These are phyloP conservation scores for Ethmia dodecea DNA, from an alignment of 2,888 invertebrate genomes.

Conservation along the genomic window DNA sequence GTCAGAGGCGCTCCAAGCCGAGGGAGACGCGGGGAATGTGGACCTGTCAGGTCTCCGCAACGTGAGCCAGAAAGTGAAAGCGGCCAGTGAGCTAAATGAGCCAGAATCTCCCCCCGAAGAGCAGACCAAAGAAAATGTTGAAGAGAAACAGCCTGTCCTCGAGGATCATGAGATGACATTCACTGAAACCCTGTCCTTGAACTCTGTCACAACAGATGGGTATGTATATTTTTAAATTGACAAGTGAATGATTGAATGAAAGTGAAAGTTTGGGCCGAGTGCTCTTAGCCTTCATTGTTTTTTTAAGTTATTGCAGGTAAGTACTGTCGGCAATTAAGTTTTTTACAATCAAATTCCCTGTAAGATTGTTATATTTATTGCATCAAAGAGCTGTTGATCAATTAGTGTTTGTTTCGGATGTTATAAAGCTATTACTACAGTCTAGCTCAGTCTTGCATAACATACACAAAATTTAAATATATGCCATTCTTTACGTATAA, in stretches of 20 bases:
- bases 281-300: too few species aligned
- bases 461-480: too few species aligned
- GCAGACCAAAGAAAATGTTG: conserved; percentile 12
- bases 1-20: conserved; percentile 70
- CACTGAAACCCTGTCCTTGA: conserved; percentile 69
- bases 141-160: conserved; percentile 13
- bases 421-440: too few species aligned
- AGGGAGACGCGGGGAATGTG: conserved; percentile 39
- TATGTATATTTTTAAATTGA: conserved; percentile 40
- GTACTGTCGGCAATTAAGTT: too few species aligned
- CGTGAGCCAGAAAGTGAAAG: conserved; percentile 51
- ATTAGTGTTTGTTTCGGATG: too few species aligned
- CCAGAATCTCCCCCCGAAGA: conserved; percentile 10
- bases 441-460: too few species aligned
- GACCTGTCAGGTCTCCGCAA: conserved; percentile 64
- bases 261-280: too few species aligned
- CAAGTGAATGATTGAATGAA: not conserved
- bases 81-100: conserved; percentile 27
- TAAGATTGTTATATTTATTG: too few species aligned
- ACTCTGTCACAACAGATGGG: conserved; percentile 76
- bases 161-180: conserved; percentile 65
- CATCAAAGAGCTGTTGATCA: too few species aligned
- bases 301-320: too few species aligned
- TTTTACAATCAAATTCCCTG: too few species aligned
- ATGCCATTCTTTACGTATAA: too few species aligned